Base-by-base conservation (phyloP, 2,797 vertebrate genomes). In the Anguilla obscura region DNA sequence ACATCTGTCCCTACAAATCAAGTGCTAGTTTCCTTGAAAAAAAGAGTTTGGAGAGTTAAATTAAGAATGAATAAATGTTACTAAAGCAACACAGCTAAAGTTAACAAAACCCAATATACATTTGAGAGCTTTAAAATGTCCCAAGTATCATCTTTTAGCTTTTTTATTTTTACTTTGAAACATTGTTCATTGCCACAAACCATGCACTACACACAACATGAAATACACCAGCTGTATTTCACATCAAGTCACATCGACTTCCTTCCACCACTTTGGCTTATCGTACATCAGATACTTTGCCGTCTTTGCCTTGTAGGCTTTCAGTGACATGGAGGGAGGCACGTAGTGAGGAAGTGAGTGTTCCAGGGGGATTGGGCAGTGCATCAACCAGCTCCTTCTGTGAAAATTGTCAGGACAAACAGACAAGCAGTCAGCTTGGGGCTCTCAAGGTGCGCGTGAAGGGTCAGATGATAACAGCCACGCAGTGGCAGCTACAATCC, bases 401-500 rank as follows among this genome's bases (percentile, higher is more conserved):
- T 87, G 84, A 85, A 86, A 82, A 91, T 93, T 90, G 85, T 88
- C 92, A 87, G 9, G 2, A 27, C 48, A 80, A 50, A 50, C 33
- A 12, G 79, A 48, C 74, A 84, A 88, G 89, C 90, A 92, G 87
- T 90, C 80, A 88, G 87, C 56, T 85, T 82, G 8, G 40, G 18
- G 24, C 33, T 21, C 40, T 21, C 21, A 50, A 48, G 79, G 45
- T 82, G 7, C 0, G 40, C 21, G 16, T 80, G 36, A 76, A 14
- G 10, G 9, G 14, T 14, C 14, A 33, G 6, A 2, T 40, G 74
- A 40, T 27, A 6, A 24, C 76, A 45, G 76, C 36, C 40, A 36
- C 30, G 16, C 74, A 21, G 74, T 18, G 74, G 0, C 30, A 36
- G 30, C 30, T 1, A 45, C 6, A 30, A 21, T 3, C 36, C 36